phyloP scores from a whole-genome alignment of 2,113 vertebrate genomes.

The Ochotona princeps region DNA sequence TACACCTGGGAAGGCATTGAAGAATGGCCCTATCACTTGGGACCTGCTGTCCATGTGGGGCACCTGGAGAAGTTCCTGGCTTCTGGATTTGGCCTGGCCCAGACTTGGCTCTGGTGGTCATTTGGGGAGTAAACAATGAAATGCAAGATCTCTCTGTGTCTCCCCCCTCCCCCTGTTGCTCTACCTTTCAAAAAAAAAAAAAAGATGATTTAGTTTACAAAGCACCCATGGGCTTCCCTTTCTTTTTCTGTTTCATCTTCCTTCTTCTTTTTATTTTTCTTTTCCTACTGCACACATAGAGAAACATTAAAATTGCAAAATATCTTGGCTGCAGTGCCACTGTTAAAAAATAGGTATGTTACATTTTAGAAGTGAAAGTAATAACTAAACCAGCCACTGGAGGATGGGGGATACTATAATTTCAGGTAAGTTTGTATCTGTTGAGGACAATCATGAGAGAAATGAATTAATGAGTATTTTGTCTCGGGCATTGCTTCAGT shows the following conservation, averaged over 20 bases:
- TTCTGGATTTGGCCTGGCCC: too few species aligned
- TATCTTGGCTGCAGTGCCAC: not conserved
- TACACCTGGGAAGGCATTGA: too few species aligned
- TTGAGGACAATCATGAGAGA: not conserved
- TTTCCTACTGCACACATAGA: not conserved
- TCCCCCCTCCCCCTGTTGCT: too few species aligned
- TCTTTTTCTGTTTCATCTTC: not conserved
- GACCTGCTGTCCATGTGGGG: too few species aligned
- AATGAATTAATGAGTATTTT: not conserved
- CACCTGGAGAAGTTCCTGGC: too few species aligned
- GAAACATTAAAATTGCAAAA: not conserved
- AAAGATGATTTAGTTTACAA: not conserved
- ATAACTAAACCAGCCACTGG: not conserved
- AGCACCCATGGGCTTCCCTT: not conserved
- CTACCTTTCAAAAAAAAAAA: too few species aligned
- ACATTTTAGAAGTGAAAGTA: not conserved
- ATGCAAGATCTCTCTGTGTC: too few species aligned
- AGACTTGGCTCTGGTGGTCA: too few species aligned
- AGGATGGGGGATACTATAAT: rapidly evolving
- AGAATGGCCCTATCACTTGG: too few species aligned
- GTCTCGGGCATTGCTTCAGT: not conserved
- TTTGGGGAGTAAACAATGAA: too few species aligned
- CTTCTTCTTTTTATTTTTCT: not conserved
- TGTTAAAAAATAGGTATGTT: not conserved
- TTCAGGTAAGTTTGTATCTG: not conserved